Base-by-base conservation (phyloP, 2,797 vertebrate species). In the Aeoliscus strigatus region DNA sequence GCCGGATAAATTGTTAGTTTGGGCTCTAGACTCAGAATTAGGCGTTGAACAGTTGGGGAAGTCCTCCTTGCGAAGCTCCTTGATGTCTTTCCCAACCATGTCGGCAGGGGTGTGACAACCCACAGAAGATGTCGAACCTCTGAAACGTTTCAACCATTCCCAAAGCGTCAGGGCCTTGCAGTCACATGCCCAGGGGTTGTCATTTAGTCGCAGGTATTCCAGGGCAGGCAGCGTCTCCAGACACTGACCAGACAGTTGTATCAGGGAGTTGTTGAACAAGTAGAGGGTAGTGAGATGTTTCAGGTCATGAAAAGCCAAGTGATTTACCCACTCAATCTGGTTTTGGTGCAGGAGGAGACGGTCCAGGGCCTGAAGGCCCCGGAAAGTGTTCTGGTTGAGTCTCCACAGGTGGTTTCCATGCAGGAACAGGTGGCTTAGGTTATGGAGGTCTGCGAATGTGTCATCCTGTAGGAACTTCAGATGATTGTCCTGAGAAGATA, bases 381-480 rank as follows among this genome's bases (percentile, higher is more conserved):
- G 84, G 83, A 99, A 99, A 1, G 93, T 93, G 80, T 93, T 92
- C 79, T 94, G 93, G 70, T 94, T 91, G 36, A 99, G 88, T 75
- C 91, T 94, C 92, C 93, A 92, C 51, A 99, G 87, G 58, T 87
- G 92, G 86, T 99, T 99, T 52, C 96, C 95, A 2, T 99, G 96
- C 69, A 99, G 90, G 72, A 99, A 99, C 69, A 99, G 88, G 87
- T 99, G 94, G 77, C 94, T 99, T 59, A 99, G 88, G 81, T 99
- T 98, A 82, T 93, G 94, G 59, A 99, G 90, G 83, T 99, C 96
- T 68, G 86, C 86, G 30, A 97, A 99, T 61, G 93, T 91, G 80
- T 97, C 92, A 7, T 99, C 94, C 79, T 95, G 94, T 55, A 99
- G 90, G 80, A 91, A 91, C 83, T 93, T 95, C 1, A 99, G 91